Evolutionary conservation across 2,888 invertebrate genomes (phyloP).

Genomic region (Eumacrocentrus americanus): DNA sequence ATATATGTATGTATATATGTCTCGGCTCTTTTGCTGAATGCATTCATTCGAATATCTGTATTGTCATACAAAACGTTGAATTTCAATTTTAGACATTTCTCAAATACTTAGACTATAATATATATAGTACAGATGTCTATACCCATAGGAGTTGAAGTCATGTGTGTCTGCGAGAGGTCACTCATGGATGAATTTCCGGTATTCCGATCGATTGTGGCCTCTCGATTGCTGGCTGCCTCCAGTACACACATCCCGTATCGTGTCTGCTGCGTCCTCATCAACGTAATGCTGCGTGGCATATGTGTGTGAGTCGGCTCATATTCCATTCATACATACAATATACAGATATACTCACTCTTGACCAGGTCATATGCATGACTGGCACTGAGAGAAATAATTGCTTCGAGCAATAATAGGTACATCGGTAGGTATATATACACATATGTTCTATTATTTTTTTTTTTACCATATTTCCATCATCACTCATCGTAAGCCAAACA

Average conservation of each 20-base stretch:
- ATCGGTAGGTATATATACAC: too few species aligned
- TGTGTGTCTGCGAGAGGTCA: not conserved
- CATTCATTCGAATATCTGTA: conserved; percentile 1
- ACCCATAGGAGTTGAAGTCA: too few species aligned
- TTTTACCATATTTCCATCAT: not conserved
- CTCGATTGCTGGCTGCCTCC: not conserved
- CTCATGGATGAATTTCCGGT: conserved; percentile 32
- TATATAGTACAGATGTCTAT: too few species aligned
- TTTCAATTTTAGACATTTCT: not conserved
- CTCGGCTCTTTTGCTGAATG: not conserved
- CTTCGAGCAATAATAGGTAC: not conserved
- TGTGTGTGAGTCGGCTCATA: too few species aligned
- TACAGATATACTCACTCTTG: not conserved
- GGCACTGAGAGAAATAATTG: not conserved
- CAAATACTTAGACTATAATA: not conserved
- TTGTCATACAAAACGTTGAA: not conserved
- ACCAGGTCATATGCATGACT: not conserved
- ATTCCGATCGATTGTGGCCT: conserved; percentile 31
- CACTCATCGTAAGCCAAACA: not conserved
- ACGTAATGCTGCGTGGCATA: not conserved
- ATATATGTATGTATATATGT: not conserved
- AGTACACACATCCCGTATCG: not conserved
- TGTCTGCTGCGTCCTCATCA: conserved; percentile 5
- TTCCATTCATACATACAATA: not conserved
- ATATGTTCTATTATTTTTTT: too few species aligned